These are phyloP conservation scores for Eumerus sabulonum DNA, from an alignment of 2,888 invertebrate genomes.

Conservation along the genomic window DNA sequence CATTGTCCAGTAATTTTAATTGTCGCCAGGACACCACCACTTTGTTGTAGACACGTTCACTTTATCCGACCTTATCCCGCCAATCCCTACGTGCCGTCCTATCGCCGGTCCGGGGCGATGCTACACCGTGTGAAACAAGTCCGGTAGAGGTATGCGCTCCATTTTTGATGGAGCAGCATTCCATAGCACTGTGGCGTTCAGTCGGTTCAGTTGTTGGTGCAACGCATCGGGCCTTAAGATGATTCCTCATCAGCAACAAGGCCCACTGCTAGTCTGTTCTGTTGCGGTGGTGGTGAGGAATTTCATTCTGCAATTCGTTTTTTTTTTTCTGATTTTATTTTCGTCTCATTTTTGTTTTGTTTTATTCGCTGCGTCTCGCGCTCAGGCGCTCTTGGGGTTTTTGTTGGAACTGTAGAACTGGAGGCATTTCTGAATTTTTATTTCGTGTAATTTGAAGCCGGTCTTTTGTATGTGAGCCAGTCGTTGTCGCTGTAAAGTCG, in stretches of 20 bases:
- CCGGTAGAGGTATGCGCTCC: slow-evolving; percentile 50
- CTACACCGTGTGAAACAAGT: slow-evolving; percentile 53
- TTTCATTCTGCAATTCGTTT: not conserved
- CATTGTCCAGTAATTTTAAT: slow-evolving; percentile 63
- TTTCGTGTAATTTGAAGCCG: slow-evolving; percentile 66
- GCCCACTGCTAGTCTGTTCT: too few species aligned
- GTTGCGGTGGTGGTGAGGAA: slow-evolving; percentile 46
- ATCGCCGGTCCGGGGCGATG: not conserved
- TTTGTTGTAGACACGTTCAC: slow-evolving; percentile 14
- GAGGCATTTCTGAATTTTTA: slow-evolving; percentile 62
- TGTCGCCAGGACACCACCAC: slow-evolving; percentile 55
- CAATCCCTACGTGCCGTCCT: too few species aligned
- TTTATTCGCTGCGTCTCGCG: slow-evolving; percentile 23
- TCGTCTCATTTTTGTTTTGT: slow-evolving; percentile 8
- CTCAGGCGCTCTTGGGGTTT: slow-evolving; percentile 10
- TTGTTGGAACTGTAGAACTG: slow-evolving; percentile 10
- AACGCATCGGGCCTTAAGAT: slow-evolving; percentile 34
- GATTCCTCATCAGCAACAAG: slow-evolving; percentile 31
- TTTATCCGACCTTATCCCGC: not conserved
- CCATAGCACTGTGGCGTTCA: slow-evolving; percentile 36
- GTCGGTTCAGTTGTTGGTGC: slow-evolving; percentile 24
- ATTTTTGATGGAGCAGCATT: slow-evolving; percentile 66
- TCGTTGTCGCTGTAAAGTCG: not conserved
- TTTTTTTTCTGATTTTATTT: slow-evolving; percentile 21
- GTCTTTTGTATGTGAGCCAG: slow-evolving; percentile 34